Evolutionary conservation across 2,888 invertebrate species (phyloP), one percentile per base, ranked within the genome.

Genomic region (Latrodectus elegans): DNA sequence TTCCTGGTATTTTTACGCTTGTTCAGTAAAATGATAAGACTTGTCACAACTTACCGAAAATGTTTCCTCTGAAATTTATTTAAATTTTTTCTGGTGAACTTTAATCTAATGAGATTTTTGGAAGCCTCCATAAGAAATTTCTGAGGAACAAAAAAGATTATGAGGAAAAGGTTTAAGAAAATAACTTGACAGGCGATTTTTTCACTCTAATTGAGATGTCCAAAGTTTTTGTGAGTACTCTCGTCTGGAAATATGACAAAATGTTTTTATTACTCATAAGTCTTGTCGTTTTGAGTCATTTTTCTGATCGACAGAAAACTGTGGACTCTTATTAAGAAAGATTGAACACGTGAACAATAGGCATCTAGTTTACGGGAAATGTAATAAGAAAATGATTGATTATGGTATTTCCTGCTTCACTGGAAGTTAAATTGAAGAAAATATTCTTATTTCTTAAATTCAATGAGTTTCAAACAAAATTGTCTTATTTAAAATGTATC

Each of bases 161-260:
- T 38, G 38, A 15, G 12, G 60, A 60, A 60, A 60, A 12, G 60
- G n/a, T 60, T 60, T 60, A 60, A 15, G 60, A 14, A 10, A 71
- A 51, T 49, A 51, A n/a, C 14, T 12, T 74, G 74, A 74, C 74
- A 74, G 74, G 60, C 15, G 55, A 74, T 74, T 74, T 22, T 74
- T 74, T 55, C 74, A 60, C 60, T 74, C 60, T 60, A 74, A 74
- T 74, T 74, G 74, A 74, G 38, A 55, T 26, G 55, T 74, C 74
- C 55, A 15, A 74, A 74, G 55, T 74, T 74, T 26, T 22, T 17
- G 38, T 38, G 38, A 55, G 26, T 55, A 55, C 74, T 38, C 55
- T 38, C 26, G 15, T n/a, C 17, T 72, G 52, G 52, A 60, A 74
- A 74, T 38, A n/a, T 60, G 74, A 74, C 55, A 14, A 51, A 51